phyloP scores from a whole-genome alignment of 2,113 vertebrate genomes.

The Daboia siamensis region DNA sequence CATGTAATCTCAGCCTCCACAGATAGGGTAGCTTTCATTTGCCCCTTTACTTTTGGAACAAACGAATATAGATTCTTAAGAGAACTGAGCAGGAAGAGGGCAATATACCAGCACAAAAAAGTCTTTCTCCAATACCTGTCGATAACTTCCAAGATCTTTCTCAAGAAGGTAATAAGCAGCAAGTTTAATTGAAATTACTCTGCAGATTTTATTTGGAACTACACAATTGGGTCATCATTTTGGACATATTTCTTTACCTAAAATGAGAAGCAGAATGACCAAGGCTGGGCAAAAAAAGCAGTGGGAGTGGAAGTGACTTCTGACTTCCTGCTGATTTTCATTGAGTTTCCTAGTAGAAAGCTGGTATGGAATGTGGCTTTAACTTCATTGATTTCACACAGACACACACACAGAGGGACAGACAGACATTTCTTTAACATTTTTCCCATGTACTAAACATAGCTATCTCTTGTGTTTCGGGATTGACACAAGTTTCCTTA shows the following conservation, averaged over 20 bases:
- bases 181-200: background rate
- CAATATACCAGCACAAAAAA: background rate
- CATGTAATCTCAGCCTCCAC: background rate
- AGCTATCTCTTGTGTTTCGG: background rate
- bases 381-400: background rate
- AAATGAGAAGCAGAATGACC: background rate
- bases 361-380: background rate
- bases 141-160: background rate
- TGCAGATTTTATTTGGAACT: background rate
- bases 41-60: background rate
- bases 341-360: background rate
- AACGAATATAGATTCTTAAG: background rate
- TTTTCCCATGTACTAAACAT: background rate
- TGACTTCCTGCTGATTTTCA: background rate
- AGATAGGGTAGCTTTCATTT: background rate
- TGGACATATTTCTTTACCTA: background rate
- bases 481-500: background rate
- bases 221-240: background rate
- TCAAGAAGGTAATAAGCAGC: background rate
- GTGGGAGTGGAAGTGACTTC: background rate
- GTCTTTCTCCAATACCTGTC: background rate
- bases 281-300: background rate
- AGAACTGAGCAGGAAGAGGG: background rate
- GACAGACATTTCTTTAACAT: background rate
- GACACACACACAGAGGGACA: background rate